Conservation (phyloP, 1,140 invertebrate genomes). For the Bombus cullumanus region DNA sequence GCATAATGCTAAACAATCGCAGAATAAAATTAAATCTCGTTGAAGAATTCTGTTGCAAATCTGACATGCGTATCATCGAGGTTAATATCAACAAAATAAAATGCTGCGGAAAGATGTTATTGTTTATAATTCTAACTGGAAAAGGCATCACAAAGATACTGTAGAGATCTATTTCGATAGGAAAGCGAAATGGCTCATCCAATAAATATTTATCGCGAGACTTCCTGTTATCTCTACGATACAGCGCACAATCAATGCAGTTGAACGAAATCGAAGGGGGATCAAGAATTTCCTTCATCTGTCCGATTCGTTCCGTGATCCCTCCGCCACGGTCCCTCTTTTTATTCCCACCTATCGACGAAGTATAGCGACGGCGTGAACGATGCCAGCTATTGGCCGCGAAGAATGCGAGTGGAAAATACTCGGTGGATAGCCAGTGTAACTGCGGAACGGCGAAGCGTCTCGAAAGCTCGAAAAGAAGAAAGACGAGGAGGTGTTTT, state of each 20-base stretch:
- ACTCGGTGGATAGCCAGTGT: slow-evolving; percentile 45
- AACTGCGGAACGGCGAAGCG: slow-evolving; percentile 55
- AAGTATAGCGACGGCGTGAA: slow-evolving; percentile 5
- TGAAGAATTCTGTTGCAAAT: too few species aligned
- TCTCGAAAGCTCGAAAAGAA: slow-evolving; percentile 62
- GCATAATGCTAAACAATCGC: too few species aligned
- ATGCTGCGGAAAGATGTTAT: too few species aligned
- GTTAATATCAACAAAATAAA: not conserved
- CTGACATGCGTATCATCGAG: too few species aligned
- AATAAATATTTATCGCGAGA: slow-evolving; percentile 6
- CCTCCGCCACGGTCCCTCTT: not conserved
- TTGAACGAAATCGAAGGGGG: not conserved
- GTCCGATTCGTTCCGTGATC: slow-evolving; percentile 7
- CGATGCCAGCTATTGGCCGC: slow-evolving; percentile 31
- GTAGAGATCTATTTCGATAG: not conserved
- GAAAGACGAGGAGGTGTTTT: slow-evolving; percentile 74
- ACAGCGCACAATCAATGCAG: not conserved
- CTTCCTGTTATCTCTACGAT: not conserved
- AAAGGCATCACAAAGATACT: too few species aligned
- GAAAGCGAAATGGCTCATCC: not conserved
- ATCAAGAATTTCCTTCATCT: slow-evolving; percentile 9
- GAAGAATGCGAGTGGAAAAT: slow-evolving; percentile 65
- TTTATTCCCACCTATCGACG: slow-evolving; percentile 1
- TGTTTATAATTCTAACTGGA: too few species aligned
- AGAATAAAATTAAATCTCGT: too few species aligned